phyloP scores from a whole-genome alignment of 2,888 invertebrate species.

The Masnerella sp. region DNA sequence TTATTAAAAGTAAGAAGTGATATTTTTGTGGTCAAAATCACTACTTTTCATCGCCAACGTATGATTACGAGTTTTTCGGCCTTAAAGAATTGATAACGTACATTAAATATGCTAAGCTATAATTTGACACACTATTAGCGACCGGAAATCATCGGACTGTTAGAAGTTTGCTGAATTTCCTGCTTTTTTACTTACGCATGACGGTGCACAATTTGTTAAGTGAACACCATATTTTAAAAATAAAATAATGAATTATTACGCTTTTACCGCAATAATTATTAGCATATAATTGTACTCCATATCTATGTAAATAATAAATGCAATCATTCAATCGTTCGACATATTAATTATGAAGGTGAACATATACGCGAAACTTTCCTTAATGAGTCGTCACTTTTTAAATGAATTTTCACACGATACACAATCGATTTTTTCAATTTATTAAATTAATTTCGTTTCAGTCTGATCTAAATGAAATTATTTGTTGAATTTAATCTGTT shows the following conservation, averaged over 20 bases:
- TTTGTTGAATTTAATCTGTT: no score
- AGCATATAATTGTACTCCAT: neutral
- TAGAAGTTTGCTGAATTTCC: slow-evolving; percentile 7
- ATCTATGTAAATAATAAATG: no score
- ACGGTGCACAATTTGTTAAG: neutral
- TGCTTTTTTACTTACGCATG: slow-evolving; percentile 7
- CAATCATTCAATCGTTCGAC: no score
- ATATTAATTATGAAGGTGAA: no score
- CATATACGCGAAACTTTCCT: no score
- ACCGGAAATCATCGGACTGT: slow-evolving; percentile 10
- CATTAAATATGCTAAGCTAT: slow-evolving; percentile 1
- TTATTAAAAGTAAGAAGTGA: no score
- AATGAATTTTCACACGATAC: no score
- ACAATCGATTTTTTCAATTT: no score
- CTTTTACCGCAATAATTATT: neutral
- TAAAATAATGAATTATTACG: neutral
- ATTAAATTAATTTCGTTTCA: no score
- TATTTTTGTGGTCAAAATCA: neutral
- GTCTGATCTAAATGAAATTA: no score
- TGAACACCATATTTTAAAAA: neutral
- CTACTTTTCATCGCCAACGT: neutral
- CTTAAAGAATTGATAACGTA: neutral
- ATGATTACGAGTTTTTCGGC: neutral
- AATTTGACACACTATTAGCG: slow-evolving; percentile 9
- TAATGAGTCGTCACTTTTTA: no score